Conservation (phyloP, 2,113 vertebrate species). For the Machaerirhynchus nigripectus region DNA sequence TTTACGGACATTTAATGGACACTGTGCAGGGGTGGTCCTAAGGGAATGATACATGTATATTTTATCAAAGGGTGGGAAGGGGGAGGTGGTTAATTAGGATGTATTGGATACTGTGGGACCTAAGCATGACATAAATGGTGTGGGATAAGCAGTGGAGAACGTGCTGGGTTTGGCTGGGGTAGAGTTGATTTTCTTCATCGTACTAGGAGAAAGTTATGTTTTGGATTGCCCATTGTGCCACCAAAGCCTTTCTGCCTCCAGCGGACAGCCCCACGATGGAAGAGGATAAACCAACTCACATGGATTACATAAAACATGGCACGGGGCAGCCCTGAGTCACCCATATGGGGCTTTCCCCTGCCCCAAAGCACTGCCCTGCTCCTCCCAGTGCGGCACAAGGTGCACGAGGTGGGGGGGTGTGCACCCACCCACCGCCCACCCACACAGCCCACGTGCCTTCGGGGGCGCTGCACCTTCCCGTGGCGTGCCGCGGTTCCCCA, state of each 20-base stretch:
- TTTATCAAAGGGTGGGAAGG: background rate
- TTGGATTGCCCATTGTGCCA: background rate
- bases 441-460: accelerated
- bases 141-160: background rate
- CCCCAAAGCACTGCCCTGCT: background rate
- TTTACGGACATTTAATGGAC: background rate
- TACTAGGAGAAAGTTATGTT: background rate
- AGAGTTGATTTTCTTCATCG: background rate
- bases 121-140: background rate
- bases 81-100: background rate
- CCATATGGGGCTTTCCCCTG: background rate
- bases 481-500: accelerated
- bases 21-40: background rate
- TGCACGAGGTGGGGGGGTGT: accelerated
- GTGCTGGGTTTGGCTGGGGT: background rate
- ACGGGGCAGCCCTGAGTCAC: background rate
- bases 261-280: accelerated
- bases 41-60: background rate
- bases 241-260: background rate
- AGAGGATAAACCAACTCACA: background rate
- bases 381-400: accelerated
- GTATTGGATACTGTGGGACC: background rate
- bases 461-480: background rate
- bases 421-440: background rate
- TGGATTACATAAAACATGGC: accelerated